These are phyloP conservation scores for Oceanodroma leucorhoa DNA, from an alignment of 2,797 vertebrate genomes.

Conservation along the genomic window DNA sequence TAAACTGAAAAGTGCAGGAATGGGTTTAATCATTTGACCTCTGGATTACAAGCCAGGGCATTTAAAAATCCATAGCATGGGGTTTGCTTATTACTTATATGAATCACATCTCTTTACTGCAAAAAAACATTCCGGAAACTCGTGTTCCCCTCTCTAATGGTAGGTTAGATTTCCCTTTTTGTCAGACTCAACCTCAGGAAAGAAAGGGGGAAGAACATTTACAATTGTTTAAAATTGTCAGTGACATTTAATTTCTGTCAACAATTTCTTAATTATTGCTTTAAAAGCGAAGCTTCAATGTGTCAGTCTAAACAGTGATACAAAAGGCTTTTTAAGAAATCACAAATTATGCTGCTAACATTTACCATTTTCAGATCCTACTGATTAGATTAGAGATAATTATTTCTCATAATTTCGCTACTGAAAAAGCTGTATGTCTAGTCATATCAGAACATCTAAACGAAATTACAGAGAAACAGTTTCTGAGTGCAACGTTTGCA, in stretches of 20 bases:
- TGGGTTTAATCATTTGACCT: conserved; percentile 70
- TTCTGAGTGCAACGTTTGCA: conserved; percentile 42
- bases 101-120: conserved; percentile 57
- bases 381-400: conserved; percentile 77
- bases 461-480: conserved; percentile 60
- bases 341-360: conserved; percentile 70
- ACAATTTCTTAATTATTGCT: conserved; percentile 77
- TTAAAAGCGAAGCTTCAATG: conserved; percentile 59
- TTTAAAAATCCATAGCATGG: conserved; percentile 36
- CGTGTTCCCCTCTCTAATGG: conserved; percentile 36
- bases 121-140: background rate
- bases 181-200: conserved; percentile 51
- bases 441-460: conserved; percentile 68
- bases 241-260: conserved; percentile 76
- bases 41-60: conserved; percentile 46
- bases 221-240: conserved; percentile 67
- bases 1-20: conserved; percentile 34
- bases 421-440: conserved; percentile 62
- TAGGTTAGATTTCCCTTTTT: conserved; percentile 50
- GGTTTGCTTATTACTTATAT: conserved; percentile 58
- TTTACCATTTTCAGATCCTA: conserved; percentile 68
- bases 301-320: conserved; percentile 71
- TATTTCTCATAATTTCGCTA: conserved; percentile 69
- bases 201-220: conserved; percentile 52
- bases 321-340: conserved; percentile 72